Evolutionary conservation across 2,888 invertebrate genomes (phyloP), one percentile per base, ranked within the genome.

Genomic region (Dastarcus helophoroides): DNA sequence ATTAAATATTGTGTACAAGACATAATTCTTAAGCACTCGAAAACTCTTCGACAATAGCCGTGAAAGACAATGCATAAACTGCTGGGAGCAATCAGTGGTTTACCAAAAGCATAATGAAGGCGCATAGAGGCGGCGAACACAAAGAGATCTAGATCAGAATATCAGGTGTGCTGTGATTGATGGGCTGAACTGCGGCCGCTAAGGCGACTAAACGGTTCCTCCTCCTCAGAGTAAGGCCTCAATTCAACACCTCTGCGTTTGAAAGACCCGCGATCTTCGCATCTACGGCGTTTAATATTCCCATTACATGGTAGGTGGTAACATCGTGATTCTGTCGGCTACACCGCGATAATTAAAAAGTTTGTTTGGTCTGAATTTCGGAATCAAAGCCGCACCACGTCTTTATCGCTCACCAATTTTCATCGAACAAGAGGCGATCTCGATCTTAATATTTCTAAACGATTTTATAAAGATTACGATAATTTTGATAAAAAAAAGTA

Each of bases 191-290:
- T 44, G 43, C 32, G 37, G 41, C 39, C 41, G 39, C 36, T 26
- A 26, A 35, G 27, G 31, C 31, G 31, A 46, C 53, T 54, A 54
- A 54, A 51, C 50, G 54, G 49, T 53, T 46, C 49, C 47, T 46
- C 51, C 51, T 49, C 46, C 51, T 39, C 41, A 37, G 50, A 51
- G 52, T 55, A 51, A 56, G 50, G 48, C 54, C 55, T 55, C 56
- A 54, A 56, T 58, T 58, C 58, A 54, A 55, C 58, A 58, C 58
- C 56, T 58, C 44, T 46, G 43, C 51, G 51, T 54, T 53, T 51
- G 55, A 57, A 55, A 49, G 45, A 39, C 46, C 53, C 50, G 51
- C 52, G 48, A 50, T 52, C 47, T 43, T 43, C 43, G 44, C 50
- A 42, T 42, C 42, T 42, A 43, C 46, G 45, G 44, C 43, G 50